Evolutionary conservation across 2,113 vertebrate species (phyloP).

Genomic region (Lampris megalopsis): DNA sequence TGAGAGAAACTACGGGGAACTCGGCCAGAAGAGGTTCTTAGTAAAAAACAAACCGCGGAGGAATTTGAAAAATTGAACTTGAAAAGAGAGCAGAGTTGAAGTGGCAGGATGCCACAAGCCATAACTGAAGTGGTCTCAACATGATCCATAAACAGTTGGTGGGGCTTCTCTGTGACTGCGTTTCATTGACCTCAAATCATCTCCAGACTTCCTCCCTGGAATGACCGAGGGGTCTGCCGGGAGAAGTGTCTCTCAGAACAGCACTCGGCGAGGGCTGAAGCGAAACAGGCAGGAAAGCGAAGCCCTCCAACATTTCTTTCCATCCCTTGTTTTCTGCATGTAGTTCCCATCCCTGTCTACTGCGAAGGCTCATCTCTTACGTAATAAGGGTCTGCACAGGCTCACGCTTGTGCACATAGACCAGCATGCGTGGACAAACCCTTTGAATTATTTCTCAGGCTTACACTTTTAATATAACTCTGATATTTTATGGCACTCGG

Average conservation of each 20-base stretch:
- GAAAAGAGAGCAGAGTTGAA: slow-evolving; percentile 23
- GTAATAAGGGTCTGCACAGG: slow-evolving; percentile 35
- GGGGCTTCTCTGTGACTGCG: slow-evolving; percentile 12
- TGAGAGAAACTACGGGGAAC: slow-evolving; percentile 3
- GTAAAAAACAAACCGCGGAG: not conserved
- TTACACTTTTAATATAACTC: slow-evolving; percentile 43
- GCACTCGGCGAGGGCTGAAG: slow-evolving; percentile 1
- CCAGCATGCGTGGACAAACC: slow-evolving; percentile 5
- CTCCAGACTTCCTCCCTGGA: slow-evolving; percentile 34
- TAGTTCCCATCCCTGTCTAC: slow-evolving; percentile 6
- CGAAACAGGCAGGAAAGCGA: slow-evolving; percentile 13
- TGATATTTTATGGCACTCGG: slow-evolving; percentile 58
- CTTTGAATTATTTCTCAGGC: slow-evolving; percentile 62
- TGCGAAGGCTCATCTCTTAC: slow-evolving; percentile 44
- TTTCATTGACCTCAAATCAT: slow-evolving; percentile 41
- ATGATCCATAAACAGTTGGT: slow-evolving; percentile 4
- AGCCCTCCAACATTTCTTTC: slow-evolving; percentile 23
- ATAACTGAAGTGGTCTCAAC: not conserved
- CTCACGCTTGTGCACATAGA: not conserved
- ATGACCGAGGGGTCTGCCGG: slow-evolving; percentile 3
- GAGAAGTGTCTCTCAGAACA: not conserved
- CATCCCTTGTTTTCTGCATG: slow-evolving; percentile 30
- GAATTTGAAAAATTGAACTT: not conserved
- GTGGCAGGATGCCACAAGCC: slow-evolving; percentile 12
- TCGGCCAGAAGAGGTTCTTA: not conserved